phyloP scores from a whole-genome alignment of 1,140 invertebrate genomes.

The Muscidifurax raptorellus region DNA sequence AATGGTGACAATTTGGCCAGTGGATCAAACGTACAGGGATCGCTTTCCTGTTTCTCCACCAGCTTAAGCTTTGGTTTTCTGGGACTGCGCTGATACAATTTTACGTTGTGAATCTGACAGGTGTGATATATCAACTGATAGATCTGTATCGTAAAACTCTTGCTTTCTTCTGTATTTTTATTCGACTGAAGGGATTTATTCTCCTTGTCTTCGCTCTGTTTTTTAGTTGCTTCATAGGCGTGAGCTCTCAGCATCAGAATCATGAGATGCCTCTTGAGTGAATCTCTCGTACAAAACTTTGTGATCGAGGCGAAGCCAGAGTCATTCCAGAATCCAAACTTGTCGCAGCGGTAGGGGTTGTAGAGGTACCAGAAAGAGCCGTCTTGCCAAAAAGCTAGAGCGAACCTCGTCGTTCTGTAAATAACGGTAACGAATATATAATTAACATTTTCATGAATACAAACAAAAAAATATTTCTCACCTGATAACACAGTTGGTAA shows the following conservation, averaged over 20 bases:
- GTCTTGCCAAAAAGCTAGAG: constrained; percentile 67
- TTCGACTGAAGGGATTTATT: background rate
- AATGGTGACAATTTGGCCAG: background rate
- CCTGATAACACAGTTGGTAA: constrained; percentile 62
- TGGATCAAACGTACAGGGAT: constrained; percentile 55
- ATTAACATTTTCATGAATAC: background rate
- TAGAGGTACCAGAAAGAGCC: constrained; percentile 68
- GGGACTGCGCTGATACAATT: constrained; percentile 48
- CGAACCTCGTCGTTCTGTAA: constrained; percentile 59
- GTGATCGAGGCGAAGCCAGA: constrained; percentile 62
- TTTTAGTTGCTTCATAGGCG: constrained; percentile 38
- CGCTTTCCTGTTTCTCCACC: constrained; percentile 51
- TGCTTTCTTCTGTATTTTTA: background rate
- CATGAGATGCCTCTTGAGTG: constrained; percentile 63
- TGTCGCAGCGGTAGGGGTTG: constrained; percentile 67
- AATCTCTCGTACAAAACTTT: constrained; percentile 63
- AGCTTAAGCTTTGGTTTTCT: constrained; percentile 6
- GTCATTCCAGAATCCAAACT: constrained; percentile 65
- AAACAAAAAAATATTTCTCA: background rate
- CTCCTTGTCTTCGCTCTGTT: background rate
- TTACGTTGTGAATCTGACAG: constrained; percentile 63
- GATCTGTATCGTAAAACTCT: constrained; percentile 59
- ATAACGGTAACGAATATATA: background rate
- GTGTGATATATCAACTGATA: constrained; percentile 61
- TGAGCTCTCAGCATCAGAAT: constrained; percentile 63